phyloP scores from a whole-genome alignment of 1,140 invertebrate genomes.

The Holcopasites calliopsidis region DNA sequence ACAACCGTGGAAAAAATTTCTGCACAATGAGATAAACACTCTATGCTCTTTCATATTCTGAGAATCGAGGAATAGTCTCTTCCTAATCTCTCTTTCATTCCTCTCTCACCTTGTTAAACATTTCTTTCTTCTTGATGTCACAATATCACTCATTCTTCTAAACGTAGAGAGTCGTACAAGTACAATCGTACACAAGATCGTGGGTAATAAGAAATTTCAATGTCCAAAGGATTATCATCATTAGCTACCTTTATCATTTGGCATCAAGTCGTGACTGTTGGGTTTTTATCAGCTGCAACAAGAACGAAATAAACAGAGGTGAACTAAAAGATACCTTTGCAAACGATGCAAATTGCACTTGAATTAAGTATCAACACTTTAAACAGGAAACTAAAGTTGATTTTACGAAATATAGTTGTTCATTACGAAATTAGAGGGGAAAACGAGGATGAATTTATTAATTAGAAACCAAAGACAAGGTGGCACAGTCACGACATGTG shows the following conservation, averaged over 20 bases:
- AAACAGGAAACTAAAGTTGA: background rate
- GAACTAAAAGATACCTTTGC: no score
- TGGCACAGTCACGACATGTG: slow-evolving; percentile 1
- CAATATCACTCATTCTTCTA: background rate
- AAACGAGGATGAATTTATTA: background rate
- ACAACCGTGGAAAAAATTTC: background rate
- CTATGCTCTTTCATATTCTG: background rate
- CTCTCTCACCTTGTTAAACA: background rate
- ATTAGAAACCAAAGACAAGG: background rate
- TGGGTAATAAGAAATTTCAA: background rate
- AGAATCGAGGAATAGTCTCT: background rate
- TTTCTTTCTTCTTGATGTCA: background rate
- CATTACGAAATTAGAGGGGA: background rate
- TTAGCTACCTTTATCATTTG: background rate
- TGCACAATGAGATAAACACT: background rate
- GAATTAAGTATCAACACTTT: background rate
- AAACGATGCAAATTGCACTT: background rate
- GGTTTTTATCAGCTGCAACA: background rate
- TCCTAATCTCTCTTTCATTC: background rate
- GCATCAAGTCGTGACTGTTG: background rate
- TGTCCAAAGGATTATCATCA: background rate
- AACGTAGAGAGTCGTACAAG: slow-evolving; percentile 5
- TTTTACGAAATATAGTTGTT: background rate
- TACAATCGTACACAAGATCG: slow-evolving; percentile 1
- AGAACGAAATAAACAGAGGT: background rate